Conservation (phyloP, 2,888 invertebrate species). For the Pollenia angustigena region DNA sequence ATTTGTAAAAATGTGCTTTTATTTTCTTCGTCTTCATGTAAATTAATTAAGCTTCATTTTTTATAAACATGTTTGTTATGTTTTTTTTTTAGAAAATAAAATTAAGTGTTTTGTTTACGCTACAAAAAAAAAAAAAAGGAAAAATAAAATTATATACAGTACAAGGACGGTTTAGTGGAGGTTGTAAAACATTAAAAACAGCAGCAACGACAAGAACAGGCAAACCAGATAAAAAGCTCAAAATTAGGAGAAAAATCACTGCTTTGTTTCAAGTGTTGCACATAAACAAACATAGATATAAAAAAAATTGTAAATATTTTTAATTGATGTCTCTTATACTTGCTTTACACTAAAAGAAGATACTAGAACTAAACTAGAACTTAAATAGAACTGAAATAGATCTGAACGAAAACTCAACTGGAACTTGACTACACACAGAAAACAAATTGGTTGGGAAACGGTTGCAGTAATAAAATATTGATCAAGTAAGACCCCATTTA, state of each 20-base stretch:
- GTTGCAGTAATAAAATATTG: too few relatives aligned
- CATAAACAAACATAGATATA: too few relatives aligned
- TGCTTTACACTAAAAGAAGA: neutral
- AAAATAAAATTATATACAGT: conserved; percentile 20
- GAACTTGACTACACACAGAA: neutral
- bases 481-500: too few relatives aligned
- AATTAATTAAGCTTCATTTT: conserved; percentile 66
- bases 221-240: neutral
- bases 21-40: conserved; percentile 48
- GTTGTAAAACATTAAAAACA: conserved; percentile 44
- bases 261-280: conserved; percentile 52
- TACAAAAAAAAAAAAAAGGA: neutral
- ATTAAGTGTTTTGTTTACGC: conserved; percentile 71
- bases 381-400: neutral
- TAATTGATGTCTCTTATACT: too few relatives aligned
- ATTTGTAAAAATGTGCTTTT: neutral
- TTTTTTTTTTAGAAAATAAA: conserved; percentile 54
- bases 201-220: neutral
- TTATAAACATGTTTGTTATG: neutral
- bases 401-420: neutral
- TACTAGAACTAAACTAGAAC: too few relatives aligned
- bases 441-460: too few relatives aligned
- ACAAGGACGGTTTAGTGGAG: conserved; percentile 34
- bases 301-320: too few relatives aligned
- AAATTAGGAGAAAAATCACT: conserved; percentile 34